Evolutionary conservation across 2,113 vertebrate species (phyloP), one percentile per base, ranked within the genome.

Genomic region (Chauna torquata): DNA sequence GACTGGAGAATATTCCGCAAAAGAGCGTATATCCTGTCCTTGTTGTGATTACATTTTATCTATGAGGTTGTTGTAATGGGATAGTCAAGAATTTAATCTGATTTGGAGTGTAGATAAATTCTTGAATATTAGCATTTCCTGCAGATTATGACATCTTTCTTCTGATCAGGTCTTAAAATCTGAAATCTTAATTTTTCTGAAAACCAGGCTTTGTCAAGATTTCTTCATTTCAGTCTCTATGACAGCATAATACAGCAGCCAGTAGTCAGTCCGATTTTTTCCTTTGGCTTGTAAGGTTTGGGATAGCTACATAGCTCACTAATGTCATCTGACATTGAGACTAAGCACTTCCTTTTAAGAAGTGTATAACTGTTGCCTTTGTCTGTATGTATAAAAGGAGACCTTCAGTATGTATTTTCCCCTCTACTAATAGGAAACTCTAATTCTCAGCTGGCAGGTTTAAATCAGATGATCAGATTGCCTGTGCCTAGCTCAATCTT

Each of bases 391-490:
- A 45, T 85, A 50, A 93, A 96, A 95, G 62, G 61, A 94, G 47
- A 82, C 81, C 94, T 92, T 95, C 52, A 83, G 11, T 82, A 74
- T 95, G 96, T 97, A 50, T 82, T 83, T 85, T 14, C 12, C 45
- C 16, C 36, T 27, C 50, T 61, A 24, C 55, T 82, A 87, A 80
- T 42, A 74, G 42, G 85, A 69, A 82, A 86, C 72, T 91, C 8
- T 69, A 8, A 71, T 94, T 93, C 49, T 87, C 30, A 86, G 62
- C 77, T 88, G 96, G 92, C 81, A 86, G 80, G 80, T 95, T 96
- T 42, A 92, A 96, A 80, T 92, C 93, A 92, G 88, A 92, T 95
- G 82, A 92, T 94, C 72, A 81, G 92, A 71, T 97, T 96, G 84
- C 64, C 70, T 94, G 69, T 93, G 88, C 82, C 88, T 86, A 23